A percentile compares a stretch with the other conserved stretches of the same genome.
These are phyloP conservation scores for Allygus modestus DNA, from an alignment of 2,888 invertebrate species.

Conservation along the genomic window DNA sequence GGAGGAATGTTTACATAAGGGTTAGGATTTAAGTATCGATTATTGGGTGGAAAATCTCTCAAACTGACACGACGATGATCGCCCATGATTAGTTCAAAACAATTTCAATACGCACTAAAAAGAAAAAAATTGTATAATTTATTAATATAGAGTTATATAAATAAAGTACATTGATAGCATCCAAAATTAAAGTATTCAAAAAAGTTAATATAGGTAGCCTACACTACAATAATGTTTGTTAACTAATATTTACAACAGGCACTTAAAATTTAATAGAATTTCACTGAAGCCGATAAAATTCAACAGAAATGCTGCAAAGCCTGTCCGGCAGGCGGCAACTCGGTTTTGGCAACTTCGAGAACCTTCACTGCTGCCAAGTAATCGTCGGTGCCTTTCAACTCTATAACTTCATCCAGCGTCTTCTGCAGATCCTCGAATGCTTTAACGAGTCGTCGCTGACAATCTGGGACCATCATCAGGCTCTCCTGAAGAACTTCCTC, in stretches of 20 bases:
- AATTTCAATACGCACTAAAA: not conserved
- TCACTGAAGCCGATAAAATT: not conserved
- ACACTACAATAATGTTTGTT: not conserved
- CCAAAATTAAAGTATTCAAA: not conserved
- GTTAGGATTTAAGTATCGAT: not conserved
- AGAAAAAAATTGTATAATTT: not conserved
- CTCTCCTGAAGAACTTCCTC: slow-evolving; percentile 94
- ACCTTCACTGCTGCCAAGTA: slow-evolving; percentile 83
- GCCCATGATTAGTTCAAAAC: not conserved
- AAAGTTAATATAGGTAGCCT: not conserved
- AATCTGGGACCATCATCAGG: slow-evolving; percentile 95
- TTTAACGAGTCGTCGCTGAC: slow-evolving; percentile 85
- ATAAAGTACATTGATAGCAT: not conserved
- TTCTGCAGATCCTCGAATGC: slow-evolving; percentile 87
- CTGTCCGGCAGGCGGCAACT: slow-evolving; percentile 62
- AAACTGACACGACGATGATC: not conserved
- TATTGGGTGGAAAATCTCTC: slow-evolving; percentile 2
- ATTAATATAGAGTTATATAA: not conserved
- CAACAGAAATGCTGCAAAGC: slow-evolving; percentile 60
- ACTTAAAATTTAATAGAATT: slow-evolving; percentile 39
- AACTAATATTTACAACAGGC: slow-evolving; percentile 6
- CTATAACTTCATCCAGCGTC: slow-evolving; percentile 85
- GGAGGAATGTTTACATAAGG: slow-evolving; percentile 36
- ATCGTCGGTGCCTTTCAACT: slow-evolving; percentile 86
- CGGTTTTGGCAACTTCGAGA: slow-evolving; percentile 77